Conservation (phyloP, 37 sponge, comb jelly and placozoan species). For the Aphrocallistes beatrix region DNA sequence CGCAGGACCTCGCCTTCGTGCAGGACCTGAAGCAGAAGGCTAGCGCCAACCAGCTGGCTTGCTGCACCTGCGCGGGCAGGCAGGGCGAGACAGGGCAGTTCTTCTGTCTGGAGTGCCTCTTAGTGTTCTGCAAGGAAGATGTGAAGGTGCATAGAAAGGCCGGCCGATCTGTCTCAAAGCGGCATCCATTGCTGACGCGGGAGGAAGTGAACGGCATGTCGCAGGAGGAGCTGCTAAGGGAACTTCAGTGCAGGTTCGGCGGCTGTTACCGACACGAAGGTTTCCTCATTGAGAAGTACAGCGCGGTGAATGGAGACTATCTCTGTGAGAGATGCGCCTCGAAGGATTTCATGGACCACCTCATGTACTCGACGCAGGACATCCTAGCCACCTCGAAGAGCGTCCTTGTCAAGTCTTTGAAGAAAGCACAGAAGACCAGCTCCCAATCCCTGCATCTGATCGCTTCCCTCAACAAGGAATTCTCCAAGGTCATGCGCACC, state of each 20-base stretch:
- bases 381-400: neutral
- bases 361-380: neutral
- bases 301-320: neutral
- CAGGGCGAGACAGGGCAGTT: neutral
- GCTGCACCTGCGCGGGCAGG: neutral
- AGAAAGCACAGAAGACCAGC: slow-evolving; percentile 1
- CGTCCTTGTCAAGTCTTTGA: neutral
- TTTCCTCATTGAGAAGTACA: neutral
- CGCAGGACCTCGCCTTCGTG: neutral
- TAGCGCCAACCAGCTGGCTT: neutral
- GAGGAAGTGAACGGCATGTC: neutral
- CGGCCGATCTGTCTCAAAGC: neutral
- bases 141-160: neutral
- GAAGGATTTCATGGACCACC: neutral
- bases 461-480: neutral
- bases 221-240: neutral
- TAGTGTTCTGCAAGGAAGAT: neutral
- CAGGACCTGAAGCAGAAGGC: neutral
- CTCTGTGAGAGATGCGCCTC: slow-evolving; percentile 2
- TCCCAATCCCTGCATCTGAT: neutral
- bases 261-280: neutral
- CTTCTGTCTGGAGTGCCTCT: neutral
- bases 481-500: neutral
- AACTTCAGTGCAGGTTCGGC: neutral
- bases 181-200: neutral